phyloP scores from a whole-genome alignment of 1,140 invertebrate species.

The Ceratina calcarata region DNA sequence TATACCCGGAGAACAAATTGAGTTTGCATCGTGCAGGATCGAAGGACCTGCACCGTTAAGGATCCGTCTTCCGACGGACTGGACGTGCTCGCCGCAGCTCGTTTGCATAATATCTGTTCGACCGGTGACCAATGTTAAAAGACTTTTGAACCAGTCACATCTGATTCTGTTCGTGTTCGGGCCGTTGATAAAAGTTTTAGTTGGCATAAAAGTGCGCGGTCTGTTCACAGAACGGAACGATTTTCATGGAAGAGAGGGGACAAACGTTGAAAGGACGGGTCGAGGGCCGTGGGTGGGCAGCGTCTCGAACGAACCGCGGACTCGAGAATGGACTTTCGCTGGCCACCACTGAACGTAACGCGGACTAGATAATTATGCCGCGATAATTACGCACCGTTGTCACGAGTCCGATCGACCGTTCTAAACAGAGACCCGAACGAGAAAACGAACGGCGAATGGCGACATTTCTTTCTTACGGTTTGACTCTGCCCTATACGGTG shows the following conservation, averaged over 20 bases:
- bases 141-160: too few species aligned
- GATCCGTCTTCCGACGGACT: not conserved
- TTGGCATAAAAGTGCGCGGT: too few species aligned
- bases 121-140: too few species aligned
- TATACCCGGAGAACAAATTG: slow-evolving; percentile 17
- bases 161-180: too few species aligned
- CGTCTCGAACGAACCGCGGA: not conserved
- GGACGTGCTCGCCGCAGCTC: not conserved
- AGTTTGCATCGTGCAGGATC: slow-evolving; percentile 14
- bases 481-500: not conserved
- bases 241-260: not conserved
- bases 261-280: not conserved
- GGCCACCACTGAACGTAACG: not conserved
- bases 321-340: slow-evolving; percentile 27
- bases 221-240: too few species aligned
- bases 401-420: not conserved
- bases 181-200: too few species aligned
- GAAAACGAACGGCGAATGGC: not conserved
- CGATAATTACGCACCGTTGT: not conserved
- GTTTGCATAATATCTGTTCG: too few species aligned
- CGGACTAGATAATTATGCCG: slow-evolving; percentile 1
- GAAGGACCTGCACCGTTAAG: not conserved
- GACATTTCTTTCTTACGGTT: not conserved
- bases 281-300: not conserved
- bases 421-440: not conserved